Percentiles rank a stretch among this genome's conserved stretches.
These are phyloP conservation scores for Pilophorus perplexus DNA, from an alignment of 2,888 invertebrate species.

Conservation along the genomic window DNA sequence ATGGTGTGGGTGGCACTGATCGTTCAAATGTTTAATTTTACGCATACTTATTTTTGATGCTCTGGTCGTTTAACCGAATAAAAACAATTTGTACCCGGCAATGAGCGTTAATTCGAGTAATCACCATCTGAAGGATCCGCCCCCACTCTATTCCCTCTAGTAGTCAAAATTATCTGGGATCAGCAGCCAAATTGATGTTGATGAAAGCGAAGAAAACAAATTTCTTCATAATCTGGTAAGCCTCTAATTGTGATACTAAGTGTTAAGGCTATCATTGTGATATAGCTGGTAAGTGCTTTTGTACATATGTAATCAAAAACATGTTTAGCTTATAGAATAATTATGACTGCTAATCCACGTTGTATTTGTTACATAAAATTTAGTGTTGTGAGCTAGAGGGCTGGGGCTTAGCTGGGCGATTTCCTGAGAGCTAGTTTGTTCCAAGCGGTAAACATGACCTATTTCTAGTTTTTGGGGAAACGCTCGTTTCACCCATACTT, in stretches of 20 bases:
- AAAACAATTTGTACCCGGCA: too few relatives aligned
- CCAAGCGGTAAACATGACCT: too few relatives aligned
- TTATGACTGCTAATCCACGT: slow-evolving; percentile 21
- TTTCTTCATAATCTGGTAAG: slow-evolving; percentile 12
- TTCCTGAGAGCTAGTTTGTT: background rate
- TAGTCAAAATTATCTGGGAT: slow-evolving; percentile 24
- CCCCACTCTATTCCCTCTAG: too few relatives aligned
- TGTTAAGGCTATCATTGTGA: slow-evolving; percentile 35
- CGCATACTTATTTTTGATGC: too few relatives aligned
- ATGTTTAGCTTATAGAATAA: slow-evolving; percentile 22
- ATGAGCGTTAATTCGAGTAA: too few relatives aligned
- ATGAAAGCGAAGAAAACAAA: slow-evolving; percentile 4
- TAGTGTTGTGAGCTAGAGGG: background rate
- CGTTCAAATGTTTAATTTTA: too few relatives aligned
- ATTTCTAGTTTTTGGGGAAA: too few relatives aligned
- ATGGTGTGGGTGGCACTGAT: too few relatives aligned
- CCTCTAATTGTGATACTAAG: slow-evolving; percentile 37
- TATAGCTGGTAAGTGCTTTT: slow-evolving; percentile 26
- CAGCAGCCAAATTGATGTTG: slow-evolving; percentile 1
- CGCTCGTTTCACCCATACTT: too few relatives aligned
- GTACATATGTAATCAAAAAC: slow-evolving; percentile 26
- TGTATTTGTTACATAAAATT: slow-evolving; percentile 5
- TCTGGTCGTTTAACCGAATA: too few relatives aligned
- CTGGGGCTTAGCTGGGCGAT: too few relatives aligned
- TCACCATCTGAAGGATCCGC: too few relatives aligned